Evolutionary conservation across 2,888 invertebrate species (phyloP).

Genomic region (Tiliacea citrago): DNA sequence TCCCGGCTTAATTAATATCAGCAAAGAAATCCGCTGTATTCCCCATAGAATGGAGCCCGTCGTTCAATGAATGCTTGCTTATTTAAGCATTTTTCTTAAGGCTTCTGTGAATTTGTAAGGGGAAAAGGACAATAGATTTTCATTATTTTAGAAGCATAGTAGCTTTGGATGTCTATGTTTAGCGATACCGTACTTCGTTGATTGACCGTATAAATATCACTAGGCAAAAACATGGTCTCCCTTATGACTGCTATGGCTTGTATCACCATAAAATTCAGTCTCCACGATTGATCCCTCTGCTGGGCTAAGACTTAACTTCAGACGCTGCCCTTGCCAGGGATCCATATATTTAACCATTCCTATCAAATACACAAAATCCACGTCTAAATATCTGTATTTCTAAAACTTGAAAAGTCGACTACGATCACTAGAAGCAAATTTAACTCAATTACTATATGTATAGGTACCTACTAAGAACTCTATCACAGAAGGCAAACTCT

Average conservation of each 20-base stretch:
- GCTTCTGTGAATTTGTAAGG: conserved; percentile 13
- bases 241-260: not conserved
- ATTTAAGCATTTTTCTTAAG: conserved; percentile 33
- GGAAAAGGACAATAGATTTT: conserved; percentile 3
- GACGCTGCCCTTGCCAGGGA: no score
- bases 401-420: no score
- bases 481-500: not conserved
- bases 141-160: not conserved
- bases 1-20: conserved; percentile 53
- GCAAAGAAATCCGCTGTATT: conserved; percentile 53
- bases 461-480: no score
- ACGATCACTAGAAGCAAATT: not conserved
- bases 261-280: not conserved
- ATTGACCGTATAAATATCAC: not conserved
- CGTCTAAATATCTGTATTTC: no score
- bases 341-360: no score
- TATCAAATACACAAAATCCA: no score
- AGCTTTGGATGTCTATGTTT: not conserved
- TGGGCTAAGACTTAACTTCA: no score
- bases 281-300: no score
- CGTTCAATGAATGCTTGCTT: conserved; percentile 48
- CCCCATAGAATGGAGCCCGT: conserved; percentile 33
- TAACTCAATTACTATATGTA: not conserved
- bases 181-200: not conserved
- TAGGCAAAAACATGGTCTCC: not conserved